Conservation (phyloP, 1,140 invertebrate genomes). For the Drosophila takahashii region DNA sequence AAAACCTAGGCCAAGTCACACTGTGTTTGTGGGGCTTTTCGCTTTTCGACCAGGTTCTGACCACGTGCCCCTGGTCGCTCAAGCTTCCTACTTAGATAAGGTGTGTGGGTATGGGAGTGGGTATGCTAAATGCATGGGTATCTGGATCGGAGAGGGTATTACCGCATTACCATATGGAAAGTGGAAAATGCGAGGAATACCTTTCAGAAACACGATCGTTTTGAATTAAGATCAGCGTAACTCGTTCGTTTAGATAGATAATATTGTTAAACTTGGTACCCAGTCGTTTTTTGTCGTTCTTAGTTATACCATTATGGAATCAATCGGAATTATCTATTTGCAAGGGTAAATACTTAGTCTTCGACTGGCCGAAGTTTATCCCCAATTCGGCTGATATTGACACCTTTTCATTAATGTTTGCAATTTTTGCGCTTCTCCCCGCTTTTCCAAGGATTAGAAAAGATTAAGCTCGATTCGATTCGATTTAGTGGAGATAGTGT, state of each 20-base stretch:
- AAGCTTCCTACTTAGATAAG: conserved; percentile 55
- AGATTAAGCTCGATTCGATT: conserved; percentile 18
- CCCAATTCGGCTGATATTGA: background rate
- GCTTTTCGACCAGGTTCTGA: conserved; percentile 31
- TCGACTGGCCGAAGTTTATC: conserved; percentile 1
- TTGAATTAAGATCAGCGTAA: background rate
- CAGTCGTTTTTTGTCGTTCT: no score
- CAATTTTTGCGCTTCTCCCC: background rate
- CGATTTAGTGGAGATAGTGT: background rate
- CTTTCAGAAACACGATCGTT: background rate
- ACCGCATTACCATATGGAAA: no score
- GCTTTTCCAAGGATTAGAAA: conserved; percentile 1
- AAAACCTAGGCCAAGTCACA: conserved; percentile 48
- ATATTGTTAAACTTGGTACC: background rate
- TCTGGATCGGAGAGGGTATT: background rate
- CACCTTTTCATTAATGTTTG: conserved; percentile 11
- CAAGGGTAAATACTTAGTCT: no score
- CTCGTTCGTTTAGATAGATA: background rate
- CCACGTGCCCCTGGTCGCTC: conserved; percentile 39
- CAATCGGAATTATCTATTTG: background rate
- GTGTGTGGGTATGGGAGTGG: background rate
- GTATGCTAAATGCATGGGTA: background rate
- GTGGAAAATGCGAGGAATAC: no score
- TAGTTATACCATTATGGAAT: no score
- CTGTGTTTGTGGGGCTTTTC: conserved; percentile 30